Conservation (phyloP, 2,888 invertebrate species). For the Hesperia comma region DNA sequence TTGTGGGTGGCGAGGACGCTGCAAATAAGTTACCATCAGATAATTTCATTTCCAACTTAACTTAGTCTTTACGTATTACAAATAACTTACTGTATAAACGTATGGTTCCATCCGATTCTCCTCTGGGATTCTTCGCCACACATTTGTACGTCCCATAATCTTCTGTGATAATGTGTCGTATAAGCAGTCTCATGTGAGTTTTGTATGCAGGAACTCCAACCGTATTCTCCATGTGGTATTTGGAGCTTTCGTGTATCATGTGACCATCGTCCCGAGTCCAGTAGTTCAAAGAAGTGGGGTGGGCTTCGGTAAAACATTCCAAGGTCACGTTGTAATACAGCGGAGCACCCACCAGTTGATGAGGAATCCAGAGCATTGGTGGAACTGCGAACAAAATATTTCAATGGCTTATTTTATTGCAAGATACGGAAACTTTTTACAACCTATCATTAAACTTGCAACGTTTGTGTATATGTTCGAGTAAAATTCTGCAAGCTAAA, state of each 20-base stretch:
- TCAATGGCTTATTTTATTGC: too few species aligned
- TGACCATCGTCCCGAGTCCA: conserved; percentile 94
- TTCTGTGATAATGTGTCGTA: conserved; percentile 88
- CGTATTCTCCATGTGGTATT: conserved; percentile 91
- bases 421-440: too few species aligned
- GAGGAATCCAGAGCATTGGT: conserved; percentile 96
- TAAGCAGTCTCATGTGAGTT: conserved; percentile 93
- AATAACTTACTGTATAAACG: conserved; percentile 91
- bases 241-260: conserved; percentile 93
- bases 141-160: conserved; percentile 96
- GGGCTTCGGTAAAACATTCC: conserved; percentile 95
- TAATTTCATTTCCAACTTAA: neutral
- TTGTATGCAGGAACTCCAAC: conserved; percentile 90
- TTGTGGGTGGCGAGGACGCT: conserved; percentile 93
- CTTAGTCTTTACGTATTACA: neutral
- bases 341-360: conserved; percentile 94
- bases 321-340: conserved; percentile 92
- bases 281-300: conserved; percentile 95
- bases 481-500: too few species aligned
- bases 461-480: too few species aligned
- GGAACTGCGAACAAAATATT: conserved; percentile 86
- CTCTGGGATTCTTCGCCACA: conserved; percentile 94
- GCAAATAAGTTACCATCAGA: conserved; percentile 23
- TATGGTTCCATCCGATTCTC: conserved; percentile 95
- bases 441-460: too few species aligned